Conservation (phyloP, 2,888 invertebrate species). For the Brachyptera putata region DNA sequence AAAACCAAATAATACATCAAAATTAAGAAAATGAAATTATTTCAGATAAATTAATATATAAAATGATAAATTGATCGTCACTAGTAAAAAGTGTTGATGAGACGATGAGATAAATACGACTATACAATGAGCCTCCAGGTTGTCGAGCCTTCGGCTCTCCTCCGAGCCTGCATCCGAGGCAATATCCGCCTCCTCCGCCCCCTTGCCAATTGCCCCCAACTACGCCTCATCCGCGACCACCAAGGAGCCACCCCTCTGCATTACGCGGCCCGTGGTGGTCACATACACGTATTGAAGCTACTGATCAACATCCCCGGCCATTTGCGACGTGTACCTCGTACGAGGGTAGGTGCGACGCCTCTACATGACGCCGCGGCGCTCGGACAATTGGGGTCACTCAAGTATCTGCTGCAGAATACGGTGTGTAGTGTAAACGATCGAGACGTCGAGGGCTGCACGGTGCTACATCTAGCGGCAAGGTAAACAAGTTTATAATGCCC, state of each 20-base stretch:
- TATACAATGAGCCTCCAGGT: too few species aligned
- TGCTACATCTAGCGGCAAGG: slow-evolving; percentile 35
- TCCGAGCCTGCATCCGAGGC: slow-evolving; percentile 32
- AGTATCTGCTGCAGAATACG: slow-evolving; percentile 33
- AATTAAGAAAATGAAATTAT: too few species aligned
- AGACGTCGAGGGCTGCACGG: slow-evolving; percentile 34
- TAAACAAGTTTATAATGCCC: slow-evolving; percentile 24
- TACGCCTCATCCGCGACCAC: slow-evolving; percentile 17
- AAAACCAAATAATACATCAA: too few species aligned
- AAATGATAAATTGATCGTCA: too few species aligned
- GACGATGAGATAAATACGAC: too few species aligned
- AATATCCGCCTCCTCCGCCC: slow-evolving; percentile 30
- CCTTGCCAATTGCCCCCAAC: slow-evolving; percentile 15
- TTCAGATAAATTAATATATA: too few species aligned
- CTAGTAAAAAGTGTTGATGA: too few species aligned
- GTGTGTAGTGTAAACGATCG: slow-evolving; percentile 28
- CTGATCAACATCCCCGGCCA: slow-evolving; percentile 11
- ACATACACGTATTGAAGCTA: slow-evolving; percentile 29
- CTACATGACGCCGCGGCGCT: slow-evolving; percentile 35
- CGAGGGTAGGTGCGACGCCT: slow-evolving; percentile 33
- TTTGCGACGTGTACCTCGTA: slow-evolving; percentile 23
- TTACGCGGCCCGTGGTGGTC: slow-evolving; percentile 34
- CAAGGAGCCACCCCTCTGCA: slow-evolving; percentile 32
- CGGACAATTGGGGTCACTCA: slow-evolving; percentile 31
- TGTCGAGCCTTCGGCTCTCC: too few species aligned